Conservation (phyloP, 1,140 invertebrate genomes). For the Nymphalis io region DNA sequence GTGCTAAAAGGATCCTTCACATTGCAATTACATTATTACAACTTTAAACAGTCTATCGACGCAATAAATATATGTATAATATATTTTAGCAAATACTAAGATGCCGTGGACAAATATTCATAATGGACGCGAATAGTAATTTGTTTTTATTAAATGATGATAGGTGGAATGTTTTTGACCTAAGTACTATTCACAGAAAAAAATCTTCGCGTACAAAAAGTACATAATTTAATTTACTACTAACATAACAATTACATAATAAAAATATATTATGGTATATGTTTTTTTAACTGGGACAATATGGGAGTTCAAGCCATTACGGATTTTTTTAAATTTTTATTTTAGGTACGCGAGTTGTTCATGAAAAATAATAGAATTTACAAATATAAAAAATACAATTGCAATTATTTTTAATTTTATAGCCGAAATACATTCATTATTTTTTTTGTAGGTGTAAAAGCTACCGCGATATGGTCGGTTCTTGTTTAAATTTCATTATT, state of each 20-base stretch:
- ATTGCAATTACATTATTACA: constrained; percentile 23
- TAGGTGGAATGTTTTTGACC: background rate
- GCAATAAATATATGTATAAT: background rate
- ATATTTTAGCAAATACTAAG: background rate
- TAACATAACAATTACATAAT: background rate
- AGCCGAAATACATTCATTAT: no score
- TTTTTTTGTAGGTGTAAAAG: no score
- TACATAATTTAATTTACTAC: background rate
- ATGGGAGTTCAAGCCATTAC: no score
- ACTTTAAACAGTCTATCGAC: constrained; percentile 25
- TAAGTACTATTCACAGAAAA: constrained; percentile 12
- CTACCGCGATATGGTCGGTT: no score
- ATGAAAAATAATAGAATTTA: no score
- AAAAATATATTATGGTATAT: background rate
- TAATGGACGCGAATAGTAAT: constrained; percentile 36
- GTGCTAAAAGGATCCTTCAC: background rate
- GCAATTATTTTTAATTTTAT: no score
- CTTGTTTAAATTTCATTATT: no score
- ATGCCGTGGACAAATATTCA: background rate
- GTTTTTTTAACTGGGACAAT: no score
- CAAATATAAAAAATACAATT: no score
- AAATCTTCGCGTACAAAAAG: background rate
- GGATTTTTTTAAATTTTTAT: no score
- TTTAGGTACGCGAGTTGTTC: no score
- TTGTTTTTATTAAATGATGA: constrained; percentile 1